Evolutionary conservation across 2,888 invertebrate species (phyloP), one percentile per base, ranked within the genome.

Genomic region (Aproaerema taeniolella): DNA sequence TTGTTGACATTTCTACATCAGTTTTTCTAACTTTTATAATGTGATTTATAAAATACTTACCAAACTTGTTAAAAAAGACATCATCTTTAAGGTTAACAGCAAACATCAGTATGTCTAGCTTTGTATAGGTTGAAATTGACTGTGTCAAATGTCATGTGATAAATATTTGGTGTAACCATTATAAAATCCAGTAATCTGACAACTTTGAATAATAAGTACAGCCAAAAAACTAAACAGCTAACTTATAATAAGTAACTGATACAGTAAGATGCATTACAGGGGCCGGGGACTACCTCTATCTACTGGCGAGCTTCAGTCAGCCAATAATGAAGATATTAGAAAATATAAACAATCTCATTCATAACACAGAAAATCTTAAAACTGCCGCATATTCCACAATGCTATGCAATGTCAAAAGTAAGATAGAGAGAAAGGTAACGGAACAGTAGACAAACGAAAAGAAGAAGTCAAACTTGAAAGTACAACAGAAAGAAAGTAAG

Each of bases 371-470:
- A 63, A 66, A 53, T 50, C 44, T 44, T 48, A 74, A 63, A 70
- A 76, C 83, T 80, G 82, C 81, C 83, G 83, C 78, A 83, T 83
- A 83, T 75, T 76, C 79, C 86, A 81, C 83, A 82, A 81, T 76
- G 80, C 82, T 75, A 77, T 77, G 71, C 78, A 75, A 81, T 69
- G 72, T 77, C 74, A 77, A 63, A 68, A 66, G 58, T 55, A 80
- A 75, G 69, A 62, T 49, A 78, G 59, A 67, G 64, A 72, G 69
- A 69, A 68, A 65, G 52, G 55, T 57, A 55, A 55, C 53, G 51
- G 50, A 59, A 53, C 57, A 49, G 59, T 43, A 56, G 55, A 58
- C 49, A 57, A 58, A 52, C 49, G 46, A 62, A 63, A 64, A 58
- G 51, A 70, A 65, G 58, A 59, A 60, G 67, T 53, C 49, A 55